Base-by-base conservation (phyloP, 2,888 invertebrate species). In the Noctua pronuba region DNA sequence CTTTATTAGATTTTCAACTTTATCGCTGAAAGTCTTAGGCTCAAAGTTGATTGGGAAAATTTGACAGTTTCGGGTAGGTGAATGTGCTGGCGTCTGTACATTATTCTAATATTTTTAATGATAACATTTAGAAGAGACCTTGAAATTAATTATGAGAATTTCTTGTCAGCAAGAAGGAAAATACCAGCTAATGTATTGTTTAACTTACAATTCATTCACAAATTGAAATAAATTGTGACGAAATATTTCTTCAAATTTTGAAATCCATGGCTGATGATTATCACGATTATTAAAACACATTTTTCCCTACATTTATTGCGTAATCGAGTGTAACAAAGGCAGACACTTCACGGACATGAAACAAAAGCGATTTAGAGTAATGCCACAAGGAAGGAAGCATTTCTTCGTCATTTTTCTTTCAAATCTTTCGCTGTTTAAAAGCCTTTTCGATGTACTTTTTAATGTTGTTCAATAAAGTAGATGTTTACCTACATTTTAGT, bases 321-420 rank as follows among this genome's bases (percentile, higher is more conserved):
- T 76, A 83, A 78, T 84, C 70, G 65, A 75, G 46, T 70, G 64
- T 71, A 70, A 81, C 44, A 80, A 75, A 71, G 67, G 46, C 18
- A 58, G 41, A 77, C 69, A 75, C 58, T 86, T 69, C 21, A 62
- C 41, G 24, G 52, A 76, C 28, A 58, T 65, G 7, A 68, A 73
- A 68, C 64, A 66, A 82, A 79, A 75, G 41, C 62, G 65, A 77
- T 86, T 82, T 72, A 2, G 31, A 41, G 64, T 77, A 83, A 86
- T 77, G 46, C 28, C 62, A 16, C 35, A 44, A 67, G 28, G 49
- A 83, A 62, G 64, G 24, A 67, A 83, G 31, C 70, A n/a, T 74
- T 79, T 74, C 49, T 60, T 58, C 21, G 38, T 16, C 7, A 64
- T 73, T 65, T 74, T 69, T 77, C 49, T 52, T 72, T 11, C 4